Conservation (phyloP, 1,140 invertebrate species). For the Antheraea mylitta region DNA sequence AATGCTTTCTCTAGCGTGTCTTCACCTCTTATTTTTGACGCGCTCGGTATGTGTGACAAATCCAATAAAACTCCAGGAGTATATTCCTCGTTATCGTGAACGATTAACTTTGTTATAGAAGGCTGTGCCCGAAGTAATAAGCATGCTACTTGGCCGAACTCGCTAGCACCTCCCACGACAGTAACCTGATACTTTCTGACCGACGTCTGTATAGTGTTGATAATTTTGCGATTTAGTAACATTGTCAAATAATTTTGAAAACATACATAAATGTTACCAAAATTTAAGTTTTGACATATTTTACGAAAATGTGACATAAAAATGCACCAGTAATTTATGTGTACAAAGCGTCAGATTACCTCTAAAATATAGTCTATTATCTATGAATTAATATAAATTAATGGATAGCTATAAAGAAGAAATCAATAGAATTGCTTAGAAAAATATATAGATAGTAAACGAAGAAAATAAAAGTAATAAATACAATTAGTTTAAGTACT, state of each 20-base stretch:
- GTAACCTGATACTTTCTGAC: conserved; percentile 39
- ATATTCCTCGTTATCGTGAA: conserved; percentile 37
- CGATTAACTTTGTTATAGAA: conserved; percentile 36
- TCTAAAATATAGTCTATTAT: too few species aligned
- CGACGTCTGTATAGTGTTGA: background rate
- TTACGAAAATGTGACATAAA: background rate
- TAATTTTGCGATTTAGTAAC: conserved; percentile 16
- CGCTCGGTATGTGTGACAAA: conserved; percentile 47
- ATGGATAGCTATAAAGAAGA: background rate
- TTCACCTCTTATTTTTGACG: conserved; percentile 35
- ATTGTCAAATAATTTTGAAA: conserved; percentile 3
- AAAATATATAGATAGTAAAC: background rate
- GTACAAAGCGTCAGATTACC: background rate
- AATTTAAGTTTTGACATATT: background rate
- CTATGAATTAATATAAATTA: background rate
- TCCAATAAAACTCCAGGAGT: conserved; percentile 44
- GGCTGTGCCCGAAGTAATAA: conserved; percentile 43
- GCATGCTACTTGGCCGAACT: conserved; percentile 47
- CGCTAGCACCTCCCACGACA: conserved; percentile 44
- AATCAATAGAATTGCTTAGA: background rate
- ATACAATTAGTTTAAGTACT: too few species aligned
- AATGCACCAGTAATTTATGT: background rate
- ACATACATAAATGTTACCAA: background rate
- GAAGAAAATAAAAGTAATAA: background rate
- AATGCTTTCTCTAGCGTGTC: conserved; percentile 46